Percentiles rank a stretch among this genome's conserved stretches.
These are phyloP conservation scores for Morelia viridis DNA, from an alignment of 2,797 vertebrate species.

Conservation along the genomic window DNA sequence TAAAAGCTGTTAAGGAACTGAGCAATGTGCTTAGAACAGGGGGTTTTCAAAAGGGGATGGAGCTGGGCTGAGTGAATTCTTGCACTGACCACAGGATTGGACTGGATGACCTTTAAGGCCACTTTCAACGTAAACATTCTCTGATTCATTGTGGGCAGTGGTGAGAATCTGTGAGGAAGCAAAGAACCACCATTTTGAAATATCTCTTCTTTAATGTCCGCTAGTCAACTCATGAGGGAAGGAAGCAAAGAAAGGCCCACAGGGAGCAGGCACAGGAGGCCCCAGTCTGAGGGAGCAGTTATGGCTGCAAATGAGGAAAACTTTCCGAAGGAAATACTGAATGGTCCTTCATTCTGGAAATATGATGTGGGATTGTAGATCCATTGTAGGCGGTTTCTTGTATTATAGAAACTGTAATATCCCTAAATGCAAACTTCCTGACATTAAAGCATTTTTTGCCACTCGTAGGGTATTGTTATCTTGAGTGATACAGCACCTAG, in stretches of 20 bases:
- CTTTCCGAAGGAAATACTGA: background rate
- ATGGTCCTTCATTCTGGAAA: background rate
- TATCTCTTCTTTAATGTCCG: background rate
- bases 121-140: background rate
- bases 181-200: background rate
- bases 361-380: background rate
- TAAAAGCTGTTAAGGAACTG: no score
- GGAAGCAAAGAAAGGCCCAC: background rate
- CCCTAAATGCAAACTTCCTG: background rate
- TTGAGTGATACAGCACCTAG: background rate
- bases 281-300: background rate
- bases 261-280: background rate
- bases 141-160: background rate
- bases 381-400: background rate
- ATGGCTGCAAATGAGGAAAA: background rate
- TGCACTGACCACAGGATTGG: background rate
- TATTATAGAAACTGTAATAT: background rate
- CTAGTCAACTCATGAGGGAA: background rate
- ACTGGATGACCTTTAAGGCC: background rate
- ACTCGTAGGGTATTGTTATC: conserved; percentile 15
- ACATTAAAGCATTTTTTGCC: background rate
- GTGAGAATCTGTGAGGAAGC: background rate
- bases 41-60: background rate
- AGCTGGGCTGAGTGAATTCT: background rate
- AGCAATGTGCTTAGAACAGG: no score